These are phyloP conservation scores for Nebria ingens DNA, from an alignment of 1,140 invertebrate genomes.

Conservation along the genomic window DNA sequence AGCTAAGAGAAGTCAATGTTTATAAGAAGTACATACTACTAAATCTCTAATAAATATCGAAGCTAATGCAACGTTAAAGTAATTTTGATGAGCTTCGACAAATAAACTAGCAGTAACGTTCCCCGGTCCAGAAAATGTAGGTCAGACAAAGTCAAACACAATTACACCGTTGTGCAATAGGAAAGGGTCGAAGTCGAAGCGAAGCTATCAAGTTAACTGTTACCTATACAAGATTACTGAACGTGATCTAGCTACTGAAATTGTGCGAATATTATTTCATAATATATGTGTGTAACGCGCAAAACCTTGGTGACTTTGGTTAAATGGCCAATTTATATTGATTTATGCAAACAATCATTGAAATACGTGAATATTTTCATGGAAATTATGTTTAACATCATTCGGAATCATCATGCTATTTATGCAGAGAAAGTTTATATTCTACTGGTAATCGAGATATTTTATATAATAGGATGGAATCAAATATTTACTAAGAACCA, in stretches of 20 bases:
- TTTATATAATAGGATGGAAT: no score
- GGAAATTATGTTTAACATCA: no score
- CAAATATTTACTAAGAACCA: no score
- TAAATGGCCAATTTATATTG: not conserved
- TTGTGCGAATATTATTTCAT: not conserved
- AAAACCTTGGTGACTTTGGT: not conserved
- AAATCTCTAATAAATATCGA: not conserved
- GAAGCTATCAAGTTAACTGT: not conserved
- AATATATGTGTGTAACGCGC: not conserved
- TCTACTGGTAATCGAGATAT: no score
- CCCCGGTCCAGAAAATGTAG: not conserved
- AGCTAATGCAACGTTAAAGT: not conserved
- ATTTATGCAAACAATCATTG: not conserved
- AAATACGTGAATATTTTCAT: no score
- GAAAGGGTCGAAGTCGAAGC: not conserved
- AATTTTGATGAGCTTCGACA: slow-evolving; percentile 1
- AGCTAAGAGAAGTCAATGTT: no score
- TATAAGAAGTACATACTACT: no score
- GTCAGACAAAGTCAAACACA: slow-evolving; percentile 1
- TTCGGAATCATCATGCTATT: no score
- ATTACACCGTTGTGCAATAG: not conserved
- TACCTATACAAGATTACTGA: slow-evolving; percentile 5
- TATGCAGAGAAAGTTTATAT: no score
- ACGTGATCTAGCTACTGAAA: not conserved
- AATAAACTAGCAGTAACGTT: not conserved